A percentile compares a stretch with the other conserved stretches of the same genome.
phyloP scores from a whole-genome alignment of 1,140 invertebrate species.

The Doryteuthis pealeii region DNA sequence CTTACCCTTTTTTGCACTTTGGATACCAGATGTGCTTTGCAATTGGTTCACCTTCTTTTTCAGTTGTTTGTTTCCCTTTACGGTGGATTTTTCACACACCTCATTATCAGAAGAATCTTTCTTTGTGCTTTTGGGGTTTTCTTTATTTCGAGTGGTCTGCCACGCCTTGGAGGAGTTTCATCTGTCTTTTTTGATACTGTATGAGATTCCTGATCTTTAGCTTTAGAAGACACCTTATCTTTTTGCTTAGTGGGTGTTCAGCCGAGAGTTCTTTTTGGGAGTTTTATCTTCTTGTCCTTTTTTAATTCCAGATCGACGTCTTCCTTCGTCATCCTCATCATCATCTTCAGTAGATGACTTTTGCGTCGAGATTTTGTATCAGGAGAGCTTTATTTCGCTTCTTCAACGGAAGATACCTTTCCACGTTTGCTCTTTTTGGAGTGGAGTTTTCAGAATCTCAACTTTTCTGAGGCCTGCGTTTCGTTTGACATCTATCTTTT shows the following conservation, averaged over 20 bases:
- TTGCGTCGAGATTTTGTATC: neutral
- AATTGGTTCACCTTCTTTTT: slow-evolving; percentile 10
- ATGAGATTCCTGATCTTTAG: neutral
- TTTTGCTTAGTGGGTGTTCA: neutral
- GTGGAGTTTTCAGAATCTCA: neutral
- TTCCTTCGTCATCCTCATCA: neutral
- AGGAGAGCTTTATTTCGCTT: neutral
- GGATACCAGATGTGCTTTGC: slow-evolving; percentile 5
- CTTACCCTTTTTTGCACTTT: neutral
- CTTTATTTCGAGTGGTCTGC: slow-evolving; percentile 10
- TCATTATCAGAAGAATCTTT: slow-evolving; percentile 9
- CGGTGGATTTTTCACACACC: neutral
- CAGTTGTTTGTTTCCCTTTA: slow-evolving; percentile 16
- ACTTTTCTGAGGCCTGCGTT: neutral
- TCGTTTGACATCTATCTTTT: neutral
- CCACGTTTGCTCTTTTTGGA: neutral
- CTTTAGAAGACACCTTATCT: neutral
- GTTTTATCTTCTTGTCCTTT: neutral
- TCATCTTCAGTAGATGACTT: neutral
- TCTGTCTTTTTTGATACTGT: neutral
- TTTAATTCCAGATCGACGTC: neutral
- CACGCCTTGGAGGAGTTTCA: slow-evolving; percentile 4
- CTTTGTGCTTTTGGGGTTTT: slow-evolving; percentile 13
- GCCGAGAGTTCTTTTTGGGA: neutral
- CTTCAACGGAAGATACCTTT: neutral